Evolutionary conservation across 53 echinoderm and acorn worm species (phyloP).

Genomic region (Zoroaster sp.): DNA sequence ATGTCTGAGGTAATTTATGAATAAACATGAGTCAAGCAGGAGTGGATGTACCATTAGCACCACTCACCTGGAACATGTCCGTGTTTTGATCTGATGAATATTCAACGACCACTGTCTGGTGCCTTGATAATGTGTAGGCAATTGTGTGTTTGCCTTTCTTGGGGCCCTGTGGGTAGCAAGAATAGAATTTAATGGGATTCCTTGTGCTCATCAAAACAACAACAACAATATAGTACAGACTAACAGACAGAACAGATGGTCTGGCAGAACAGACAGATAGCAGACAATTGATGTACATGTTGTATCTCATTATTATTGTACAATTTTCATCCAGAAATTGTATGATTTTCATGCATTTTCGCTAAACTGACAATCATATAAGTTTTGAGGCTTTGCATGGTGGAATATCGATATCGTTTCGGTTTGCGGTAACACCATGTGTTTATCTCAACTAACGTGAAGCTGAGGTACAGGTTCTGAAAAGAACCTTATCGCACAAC

Average conservation of each 20-base stretch:
- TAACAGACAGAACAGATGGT: not conserved
- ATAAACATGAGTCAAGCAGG: not conserved
- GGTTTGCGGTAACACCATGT: too few relatives aligned
- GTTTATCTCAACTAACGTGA: too few relatives aligned
- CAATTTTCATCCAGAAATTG: not conserved
- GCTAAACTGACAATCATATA: too few relatives aligned
- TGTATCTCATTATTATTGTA: too few relatives aligned
- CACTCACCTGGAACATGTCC: slow-evolving; percentile 96
- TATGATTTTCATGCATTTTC: not conserved
- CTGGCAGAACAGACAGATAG: not conserved
- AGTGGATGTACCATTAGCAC: not conserved
- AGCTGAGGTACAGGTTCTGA: too few relatives aligned
- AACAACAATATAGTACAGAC: not conserved
- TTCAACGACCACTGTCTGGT: slow-evolving; percentile 94
- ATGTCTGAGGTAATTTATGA: not conserved
- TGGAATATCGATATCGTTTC: too few relatives aligned
- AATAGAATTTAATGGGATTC: not conserved
- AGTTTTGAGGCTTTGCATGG: too few relatives aligned
- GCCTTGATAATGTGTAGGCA: slow-evolving; percentile 94
- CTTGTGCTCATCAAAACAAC: not conserved
- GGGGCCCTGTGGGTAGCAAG: slow-evolving; percentile 49
- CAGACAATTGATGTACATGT: too few relatives aligned
- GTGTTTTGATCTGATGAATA: slow-evolving; percentile 76
- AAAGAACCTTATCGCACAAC: too few relatives aligned
- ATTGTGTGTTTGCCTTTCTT: slow-evolving; percentile 93